Percentiles rank a stretch among this genome's conserved stretches.
Evolutionary conservation across 2,113 vertebrate species (phyloP).

Genomic region (Scomber scombrus): DNA sequence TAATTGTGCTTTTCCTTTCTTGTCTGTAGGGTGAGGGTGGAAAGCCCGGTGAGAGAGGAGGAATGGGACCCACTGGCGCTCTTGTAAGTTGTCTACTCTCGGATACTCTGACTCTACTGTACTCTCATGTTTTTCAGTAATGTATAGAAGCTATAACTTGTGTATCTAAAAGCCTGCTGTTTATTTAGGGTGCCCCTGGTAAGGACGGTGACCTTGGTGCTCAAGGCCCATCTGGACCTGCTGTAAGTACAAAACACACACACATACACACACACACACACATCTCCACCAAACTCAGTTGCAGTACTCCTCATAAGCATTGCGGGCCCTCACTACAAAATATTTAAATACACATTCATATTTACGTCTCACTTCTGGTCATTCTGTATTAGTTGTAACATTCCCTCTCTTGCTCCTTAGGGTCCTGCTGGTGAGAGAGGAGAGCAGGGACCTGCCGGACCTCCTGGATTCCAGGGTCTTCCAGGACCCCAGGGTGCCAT

Average conservation of each 20-base stretch:
- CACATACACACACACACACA: background rate
- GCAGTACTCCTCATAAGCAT: background rate
- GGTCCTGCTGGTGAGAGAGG: constrained; percentile 97
- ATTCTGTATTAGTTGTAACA: background rate
- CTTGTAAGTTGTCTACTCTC: constrained; percentile 83
- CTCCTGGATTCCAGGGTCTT: constrained; percentile 96
- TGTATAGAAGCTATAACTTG: background rate
- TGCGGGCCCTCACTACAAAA: background rate
- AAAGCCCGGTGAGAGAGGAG: constrained; percentile 94
- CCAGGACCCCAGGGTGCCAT: constrained; percentile 94
- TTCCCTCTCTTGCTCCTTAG: constrained; percentile 72
- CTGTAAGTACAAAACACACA: constrained; percentile 86
- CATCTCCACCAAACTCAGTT: background rate
- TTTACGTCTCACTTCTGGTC: background rate
- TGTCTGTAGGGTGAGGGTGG: constrained; percentile 91
- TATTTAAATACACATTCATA: background rate
- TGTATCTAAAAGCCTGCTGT: constrained; percentile 41
- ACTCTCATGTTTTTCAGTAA: background rate
- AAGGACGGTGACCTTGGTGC: constrained; percentile 97
- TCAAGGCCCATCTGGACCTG: constrained; percentile 91
- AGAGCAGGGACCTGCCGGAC: constrained; percentile 91
- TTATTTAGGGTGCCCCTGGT: constrained; percentile 90
- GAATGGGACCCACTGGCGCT: constrained; percentile 89
- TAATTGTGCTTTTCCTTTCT: constrained; percentile 4
- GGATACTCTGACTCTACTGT: background rate